Conservation (phyloP, 2,888 invertebrate species). For the Chymomyza fuscimana region DNA sequence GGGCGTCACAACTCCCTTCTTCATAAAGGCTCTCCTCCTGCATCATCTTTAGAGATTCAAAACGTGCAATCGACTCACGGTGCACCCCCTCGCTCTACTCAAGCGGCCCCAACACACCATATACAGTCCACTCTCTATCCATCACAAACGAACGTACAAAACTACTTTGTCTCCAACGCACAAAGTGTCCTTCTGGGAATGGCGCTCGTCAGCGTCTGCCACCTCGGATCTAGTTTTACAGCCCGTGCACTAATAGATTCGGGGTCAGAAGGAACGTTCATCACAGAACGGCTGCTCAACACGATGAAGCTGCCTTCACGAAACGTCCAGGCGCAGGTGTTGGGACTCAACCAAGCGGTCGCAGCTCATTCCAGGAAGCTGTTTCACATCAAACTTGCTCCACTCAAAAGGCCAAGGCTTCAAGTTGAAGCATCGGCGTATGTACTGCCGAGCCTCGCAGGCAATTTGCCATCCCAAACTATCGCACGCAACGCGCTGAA, state of each 20-base stretch:
- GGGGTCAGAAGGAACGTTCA: constrained; percentile 1
- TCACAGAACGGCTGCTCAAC: neutral
- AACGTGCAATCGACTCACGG: too few relatives aligned
- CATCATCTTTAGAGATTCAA: too few relatives aligned
- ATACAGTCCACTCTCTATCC: neutral
- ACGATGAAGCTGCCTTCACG: neutral
- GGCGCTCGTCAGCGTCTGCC: neutral
- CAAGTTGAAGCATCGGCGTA: neutral
- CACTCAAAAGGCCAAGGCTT: neutral
- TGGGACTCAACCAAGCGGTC: neutral
- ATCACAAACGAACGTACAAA: neutral
- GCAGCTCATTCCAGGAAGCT: neutral
- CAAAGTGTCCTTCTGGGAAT: neutral
- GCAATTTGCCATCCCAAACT: neutral
- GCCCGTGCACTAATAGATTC: constrained; percentile 2
- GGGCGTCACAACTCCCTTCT: too few relatives aligned
- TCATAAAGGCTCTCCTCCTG: too few relatives aligned
- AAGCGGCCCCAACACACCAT: too few relatives aligned
- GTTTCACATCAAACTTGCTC: neutral
- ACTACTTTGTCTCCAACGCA: neutral
- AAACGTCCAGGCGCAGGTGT: neutral
- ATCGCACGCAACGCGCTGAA: neutral
- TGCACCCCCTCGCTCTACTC: too few relatives aligned
- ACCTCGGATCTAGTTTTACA: neutral
- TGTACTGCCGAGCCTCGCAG: neutral